Percentiles rank a stretch among this genome's conserved stretches.
phyloP scores from a whole-genome alignment of 2,888 invertebrate genomes.

The Polymixis lichenea region DNA sequence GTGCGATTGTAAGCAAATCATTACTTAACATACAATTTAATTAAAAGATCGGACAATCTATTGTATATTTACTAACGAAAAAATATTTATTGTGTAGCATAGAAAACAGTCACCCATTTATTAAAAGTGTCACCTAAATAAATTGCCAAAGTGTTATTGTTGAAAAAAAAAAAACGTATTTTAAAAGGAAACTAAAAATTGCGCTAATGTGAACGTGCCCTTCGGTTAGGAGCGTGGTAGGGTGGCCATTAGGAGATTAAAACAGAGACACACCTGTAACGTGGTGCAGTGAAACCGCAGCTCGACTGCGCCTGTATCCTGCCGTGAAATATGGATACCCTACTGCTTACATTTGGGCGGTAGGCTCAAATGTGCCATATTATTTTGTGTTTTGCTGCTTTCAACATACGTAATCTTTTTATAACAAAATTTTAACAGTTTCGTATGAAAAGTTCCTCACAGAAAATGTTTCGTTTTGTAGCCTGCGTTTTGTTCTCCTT shows the following conservation, averaged over 20 bases:
- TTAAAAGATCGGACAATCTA: not conserved
- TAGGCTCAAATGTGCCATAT: conserved; percentile 63
- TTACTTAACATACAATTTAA: not conserved
- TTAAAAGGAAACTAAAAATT: not conserved
- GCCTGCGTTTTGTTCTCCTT: not conserved
- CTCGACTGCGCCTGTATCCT: conserved; percentile 59
- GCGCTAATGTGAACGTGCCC: conserved; percentile 30
- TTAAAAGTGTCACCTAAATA: conserved; percentile 15
- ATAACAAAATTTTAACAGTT: not conserved
- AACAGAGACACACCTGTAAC: conserved; percentile 83
- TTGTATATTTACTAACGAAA: not conserved
- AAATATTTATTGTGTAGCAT: not conserved
- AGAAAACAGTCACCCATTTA: conserved; percentile 20
- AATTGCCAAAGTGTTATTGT: conserved; percentile 10
- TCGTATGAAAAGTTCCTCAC: not conserved
- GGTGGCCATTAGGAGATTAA: conserved; percentile 86
- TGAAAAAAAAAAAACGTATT: conserved; percentile 18
- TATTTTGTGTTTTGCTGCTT: conserved; percentile 34
- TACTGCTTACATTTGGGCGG: conserved; percentile 62
- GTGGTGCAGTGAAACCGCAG: conserved; percentile 74
- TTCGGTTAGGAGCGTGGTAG: conserved; percentile 68
- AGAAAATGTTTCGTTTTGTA: not conserved
- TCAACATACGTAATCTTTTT: not conserved
- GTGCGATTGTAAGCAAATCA: not conserved
- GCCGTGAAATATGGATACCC: conserved; percentile 69